phyloP scores from a whole-genome alignment of 2,888 invertebrate genomes.

The Homarus gammarus region DNA sequence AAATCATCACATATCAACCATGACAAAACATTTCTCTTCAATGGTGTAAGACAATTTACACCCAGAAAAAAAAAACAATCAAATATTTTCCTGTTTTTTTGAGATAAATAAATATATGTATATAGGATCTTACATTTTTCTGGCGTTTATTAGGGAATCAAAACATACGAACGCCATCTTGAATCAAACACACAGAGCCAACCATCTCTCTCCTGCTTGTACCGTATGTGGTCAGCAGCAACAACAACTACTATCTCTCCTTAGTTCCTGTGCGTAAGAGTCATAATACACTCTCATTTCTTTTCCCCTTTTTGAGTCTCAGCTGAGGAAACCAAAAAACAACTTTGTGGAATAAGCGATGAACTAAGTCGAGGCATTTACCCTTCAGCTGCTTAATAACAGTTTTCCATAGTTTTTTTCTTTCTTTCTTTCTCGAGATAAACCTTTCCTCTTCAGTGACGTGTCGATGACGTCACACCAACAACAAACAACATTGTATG shows the following conservation, averaged over 20 bases:
- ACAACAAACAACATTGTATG: neutral
- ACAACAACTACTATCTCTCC: neutral
- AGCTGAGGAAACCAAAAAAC: neutral
- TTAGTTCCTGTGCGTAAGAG: neutral
- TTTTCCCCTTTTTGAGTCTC: neutral
- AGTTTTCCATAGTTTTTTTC: neutral
- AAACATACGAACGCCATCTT: neutral
- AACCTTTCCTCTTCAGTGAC: neutral
- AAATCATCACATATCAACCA: too few relatives aligned
- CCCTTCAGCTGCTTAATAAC: neutral
- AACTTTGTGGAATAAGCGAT: neutral
- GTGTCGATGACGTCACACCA: neutral
- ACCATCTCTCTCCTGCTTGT: too few relatives aligned
- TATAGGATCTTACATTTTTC: neutral
- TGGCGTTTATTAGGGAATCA: too few relatives aligned
- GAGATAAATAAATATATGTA: constrained; percentile 5
- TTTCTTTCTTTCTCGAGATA: neutral
- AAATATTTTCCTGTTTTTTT: too few relatives aligned
- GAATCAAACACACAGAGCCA: neutral
- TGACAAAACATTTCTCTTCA: too few relatives aligned
- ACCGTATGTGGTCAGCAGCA: neutral
- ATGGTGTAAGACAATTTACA: too few relatives aligned
- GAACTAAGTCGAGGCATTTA: neutral
- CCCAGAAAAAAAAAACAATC: too few relatives aligned
- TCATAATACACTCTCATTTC: neutral